A percentile compares a stretch with the other conserved stretches of the same genome.
Conservation (phyloP, 1,140 invertebrate genomes). For the Drosophila athabasca region DNA sequence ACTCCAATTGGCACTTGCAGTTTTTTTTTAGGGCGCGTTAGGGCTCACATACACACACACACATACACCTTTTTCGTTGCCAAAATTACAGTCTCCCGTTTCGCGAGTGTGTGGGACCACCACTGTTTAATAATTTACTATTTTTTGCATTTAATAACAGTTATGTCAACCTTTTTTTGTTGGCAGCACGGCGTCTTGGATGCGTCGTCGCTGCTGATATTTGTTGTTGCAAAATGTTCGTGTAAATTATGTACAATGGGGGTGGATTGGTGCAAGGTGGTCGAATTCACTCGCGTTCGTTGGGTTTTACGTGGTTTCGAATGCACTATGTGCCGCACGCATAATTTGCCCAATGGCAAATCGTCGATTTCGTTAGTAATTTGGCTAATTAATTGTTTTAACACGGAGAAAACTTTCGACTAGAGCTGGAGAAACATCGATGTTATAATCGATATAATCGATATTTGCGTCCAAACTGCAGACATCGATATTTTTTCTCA, state of each 20-base stretch:
- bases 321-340: constrained; percentile 65
- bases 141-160: constrained; percentile 57
- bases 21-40: constrained; percentile 46
- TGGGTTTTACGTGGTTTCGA: constrained; percentile 67
- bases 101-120: constrained; percentile 29
- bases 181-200: constrained; percentile 41
- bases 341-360: constrained; percentile 45
- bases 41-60: no score
- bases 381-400: constrained; percentile 53
- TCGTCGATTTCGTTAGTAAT: constrained; percentile 71
- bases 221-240: constrained; percentile 71
- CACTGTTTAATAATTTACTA: constrained; percentile 74
- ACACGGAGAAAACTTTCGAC: constrained; percentile 73
- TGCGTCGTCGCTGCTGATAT: constrained; percentile 25
- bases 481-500: no score
- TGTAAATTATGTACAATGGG: constrained; percentile 77
- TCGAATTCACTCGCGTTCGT: constrained; percentile 59
- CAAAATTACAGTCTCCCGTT: constrained; percentile 47
- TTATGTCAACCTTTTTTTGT: constrained; percentile 71
- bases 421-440: no score
- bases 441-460: no score
- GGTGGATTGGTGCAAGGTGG: constrained; percentile 50
- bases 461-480: no score
- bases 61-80: constrained; percentile 42
- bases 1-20: constrained; percentile 44